Conservation (phyloP, 2,113 vertebrate species). For the Rhodinocichla rosea region DNA sequence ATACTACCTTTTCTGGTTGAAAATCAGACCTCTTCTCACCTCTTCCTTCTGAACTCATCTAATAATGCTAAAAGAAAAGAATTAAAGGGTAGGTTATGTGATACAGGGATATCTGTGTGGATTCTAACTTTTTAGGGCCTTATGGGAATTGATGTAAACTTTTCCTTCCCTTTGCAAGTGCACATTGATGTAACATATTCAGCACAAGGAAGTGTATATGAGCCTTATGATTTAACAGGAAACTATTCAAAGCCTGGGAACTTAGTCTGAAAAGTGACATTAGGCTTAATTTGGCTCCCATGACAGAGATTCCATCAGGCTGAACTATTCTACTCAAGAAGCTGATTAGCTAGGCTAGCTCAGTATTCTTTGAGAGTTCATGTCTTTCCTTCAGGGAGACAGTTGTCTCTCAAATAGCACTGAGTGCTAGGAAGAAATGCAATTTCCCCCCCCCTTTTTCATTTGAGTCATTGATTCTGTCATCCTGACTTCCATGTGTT, state of each 20-base stretch:
- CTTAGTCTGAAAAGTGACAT: constrained; percentile 32
- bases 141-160: not conserved
- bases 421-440: not conserved
- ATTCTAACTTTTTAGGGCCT: not conserved
- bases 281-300: constrained; percentile 18
- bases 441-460: fast-evolving
- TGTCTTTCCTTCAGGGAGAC: not conserved
- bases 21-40: not conserved
- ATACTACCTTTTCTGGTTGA: not conserved
- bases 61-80: not conserved
- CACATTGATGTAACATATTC: not conserved
- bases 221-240: constrained; percentile 18
- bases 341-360: not conserved
- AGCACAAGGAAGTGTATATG: not conserved
- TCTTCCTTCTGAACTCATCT: not conserved
- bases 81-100: not conserved
- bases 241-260: constrained; percentile 36
- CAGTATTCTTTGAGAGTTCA: not conserved
- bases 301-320: not conserved
- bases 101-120: not conserved
- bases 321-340: not conserved
- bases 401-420: not conserved
- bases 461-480: not conserved
- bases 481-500: not conserved
- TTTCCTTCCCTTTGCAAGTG: not conserved